phyloP scores from a whole-genome alignment of 2,888 invertebrate species.

The Lamellibrachia columna region DNA sequence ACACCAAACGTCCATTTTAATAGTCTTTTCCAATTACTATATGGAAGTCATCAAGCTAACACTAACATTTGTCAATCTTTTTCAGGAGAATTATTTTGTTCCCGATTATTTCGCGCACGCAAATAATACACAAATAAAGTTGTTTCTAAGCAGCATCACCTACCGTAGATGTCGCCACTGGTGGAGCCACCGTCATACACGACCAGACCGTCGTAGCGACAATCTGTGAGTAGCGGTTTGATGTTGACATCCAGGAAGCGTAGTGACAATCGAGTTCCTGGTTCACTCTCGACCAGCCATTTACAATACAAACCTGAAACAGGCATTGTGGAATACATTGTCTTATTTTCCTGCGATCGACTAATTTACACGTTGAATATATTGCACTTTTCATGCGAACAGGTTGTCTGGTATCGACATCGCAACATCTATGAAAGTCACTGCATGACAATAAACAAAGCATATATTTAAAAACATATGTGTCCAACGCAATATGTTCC shows the following conservation, averaged over 20 bases:
- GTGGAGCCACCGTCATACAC: slow-evolving; percentile 35
- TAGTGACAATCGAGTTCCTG: slow-evolving; percentile 19
- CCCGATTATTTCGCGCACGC: too few species aligned
- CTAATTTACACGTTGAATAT: neutral
- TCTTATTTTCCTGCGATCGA: neutral
- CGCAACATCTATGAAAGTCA: too few species aligned
- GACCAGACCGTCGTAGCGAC: slow-evolving; percentile 40
- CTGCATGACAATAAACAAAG: too few species aligned
- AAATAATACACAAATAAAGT: neutral
- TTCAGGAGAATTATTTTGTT: too few species aligned
- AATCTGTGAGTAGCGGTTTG: slow-evolving; percentile 27
- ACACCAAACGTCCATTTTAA: too few species aligned
- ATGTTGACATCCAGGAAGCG: slow-evolving; percentile 32
- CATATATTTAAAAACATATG: too few species aligned
- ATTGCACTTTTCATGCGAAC: neutral
- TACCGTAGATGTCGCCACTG: neutral
- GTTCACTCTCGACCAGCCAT: slow-evolving; percentile 24
- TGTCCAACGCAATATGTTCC: neutral
- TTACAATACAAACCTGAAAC: slow-evolving; percentile 30
- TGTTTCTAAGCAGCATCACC: neutral
- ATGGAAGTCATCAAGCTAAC: too few species aligned
- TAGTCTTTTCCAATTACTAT: too few species aligned
- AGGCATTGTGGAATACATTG: neutral
- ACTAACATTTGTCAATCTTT: too few species aligned
- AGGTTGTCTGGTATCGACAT: neutral